These are phyloP conservation scores for Mimumesa dahlbomi DNA, from an alignment of 2,888 invertebrate species.

Conservation along the genomic window DNA sequence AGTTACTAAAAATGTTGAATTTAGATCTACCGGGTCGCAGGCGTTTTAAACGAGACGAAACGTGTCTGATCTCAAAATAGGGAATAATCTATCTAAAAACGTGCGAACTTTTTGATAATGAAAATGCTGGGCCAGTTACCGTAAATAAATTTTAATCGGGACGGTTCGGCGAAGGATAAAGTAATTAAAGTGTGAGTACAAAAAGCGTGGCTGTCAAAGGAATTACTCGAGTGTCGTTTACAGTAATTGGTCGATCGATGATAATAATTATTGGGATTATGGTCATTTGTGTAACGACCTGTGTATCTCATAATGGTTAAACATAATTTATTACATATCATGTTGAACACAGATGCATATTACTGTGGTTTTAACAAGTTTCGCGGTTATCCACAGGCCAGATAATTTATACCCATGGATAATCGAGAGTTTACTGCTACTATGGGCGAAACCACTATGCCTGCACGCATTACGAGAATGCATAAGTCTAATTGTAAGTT, in stretches of 20 bases:
- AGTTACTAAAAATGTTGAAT: background rate
- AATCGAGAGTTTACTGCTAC: slow-evolving; percentile 50
- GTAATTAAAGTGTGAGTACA: no score
- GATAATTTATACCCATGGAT: slow-evolving; percentile 54
- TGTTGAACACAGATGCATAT: slow-evolving; percentile 40
- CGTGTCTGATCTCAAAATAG: no score
- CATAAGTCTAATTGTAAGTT: slow-evolving; percentile 12
- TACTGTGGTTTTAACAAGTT: slow-evolving; percentile 48
- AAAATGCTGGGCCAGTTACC: no score
- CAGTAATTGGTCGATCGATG: slow-evolving; percentile 4
- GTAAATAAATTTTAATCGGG: no score
- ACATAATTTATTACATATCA: slow-evolving; percentile 43
- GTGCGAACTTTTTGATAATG: no score
- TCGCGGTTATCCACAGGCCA: slow-evolving; percentile 48
- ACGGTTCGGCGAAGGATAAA: no score
- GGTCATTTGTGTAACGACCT: slow-evolving; percentile 8
- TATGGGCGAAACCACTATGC: slow-evolving; percentile 23
- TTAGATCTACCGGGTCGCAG: no score
- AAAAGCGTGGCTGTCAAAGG: no score
- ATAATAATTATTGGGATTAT: slow-evolving; percentile 30
- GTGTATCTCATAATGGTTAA: slow-evolving; percentile 35
- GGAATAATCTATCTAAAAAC: no score
- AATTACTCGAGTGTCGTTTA: background rate
- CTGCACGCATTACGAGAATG: slow-evolving; percentile 9
- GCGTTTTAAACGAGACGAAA: no score